phyloP scores from a whole-genome alignment of 2,888 invertebrate species.

The Drosophila paramelanica region DNA sequence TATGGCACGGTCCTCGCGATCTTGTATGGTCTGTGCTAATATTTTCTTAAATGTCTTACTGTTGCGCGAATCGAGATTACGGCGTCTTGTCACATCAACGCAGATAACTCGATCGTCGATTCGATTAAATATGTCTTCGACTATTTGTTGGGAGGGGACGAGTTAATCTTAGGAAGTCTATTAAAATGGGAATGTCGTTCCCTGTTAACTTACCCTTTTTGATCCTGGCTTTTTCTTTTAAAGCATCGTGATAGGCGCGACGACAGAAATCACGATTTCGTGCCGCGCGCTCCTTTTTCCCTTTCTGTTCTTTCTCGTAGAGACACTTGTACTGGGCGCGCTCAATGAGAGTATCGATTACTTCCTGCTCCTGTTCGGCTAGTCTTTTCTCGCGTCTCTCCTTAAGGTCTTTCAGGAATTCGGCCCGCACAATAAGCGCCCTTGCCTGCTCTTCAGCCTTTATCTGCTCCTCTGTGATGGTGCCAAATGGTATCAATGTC shows the following conservation, averaged over 20 bases:
- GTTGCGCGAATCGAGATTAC: slow-evolving; percentile 31
- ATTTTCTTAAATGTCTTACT: slow-evolving; percentile 17
- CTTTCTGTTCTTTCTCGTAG: slow-evolving; percentile 40
- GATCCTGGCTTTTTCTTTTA: slow-evolving; percentile 42
- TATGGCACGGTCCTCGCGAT: slow-evolving; percentile 14
- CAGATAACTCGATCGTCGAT: slow-evolving; percentile 60
- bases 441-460: slow-evolving; percentile 46
- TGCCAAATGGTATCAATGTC: slow-evolving; percentile 40
- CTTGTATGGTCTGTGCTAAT: slow-evolving; percentile 3
- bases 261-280: slow-evolving; percentile 34
- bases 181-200: background rate
- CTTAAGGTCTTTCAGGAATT: slow-evolving; percentile 53
- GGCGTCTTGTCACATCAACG: slow-evolving; percentile 39
- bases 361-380: slow-evolving; percentile 25
- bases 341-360: slow-evolving; percentile 46
- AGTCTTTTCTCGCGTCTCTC: slow-evolving; percentile 20
- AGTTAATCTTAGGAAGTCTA: background rate
- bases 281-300: slow-evolving; percentile 22
- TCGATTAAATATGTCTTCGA: slow-evolving; percentile 35
- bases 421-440: slow-evolving; percentile 20
- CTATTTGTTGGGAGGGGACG: slow-evolving; percentile 11
- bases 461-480: slow-evolving; percentile 48
- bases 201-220: slow-evolving; percentile 38
- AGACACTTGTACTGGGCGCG: slow-evolving; percentile 56
- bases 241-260: slow-evolving; percentile 37